These are phyloP conservation scores for Mola mola DNA, from an alignment of 2,113 vertebrate species.

Conservation along the genomic window DNA sequence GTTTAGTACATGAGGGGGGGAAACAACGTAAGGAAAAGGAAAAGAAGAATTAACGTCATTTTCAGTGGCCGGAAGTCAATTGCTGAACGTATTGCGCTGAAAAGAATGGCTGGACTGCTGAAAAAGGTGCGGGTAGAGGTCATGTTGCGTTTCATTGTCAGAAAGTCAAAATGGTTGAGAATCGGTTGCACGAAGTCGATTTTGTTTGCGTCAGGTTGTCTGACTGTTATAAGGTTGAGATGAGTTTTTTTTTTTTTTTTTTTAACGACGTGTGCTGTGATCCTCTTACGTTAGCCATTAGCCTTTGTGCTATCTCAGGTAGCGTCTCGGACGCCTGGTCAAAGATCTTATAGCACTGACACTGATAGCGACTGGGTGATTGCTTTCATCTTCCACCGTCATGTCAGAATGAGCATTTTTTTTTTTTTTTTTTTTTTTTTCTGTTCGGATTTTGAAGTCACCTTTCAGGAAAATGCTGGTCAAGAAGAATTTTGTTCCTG, in stretches of 20 bases:
- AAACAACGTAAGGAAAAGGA: too few relatives aligned
- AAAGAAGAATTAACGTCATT: too few relatives aligned
- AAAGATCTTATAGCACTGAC: too few relatives aligned
- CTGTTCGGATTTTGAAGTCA: background rate
- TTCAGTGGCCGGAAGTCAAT: slow-evolving; percentile 28
- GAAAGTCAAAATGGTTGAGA: too few relatives aligned
- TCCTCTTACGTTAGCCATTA: too few relatives aligned
- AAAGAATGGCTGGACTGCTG: slow-evolving; percentile 77
- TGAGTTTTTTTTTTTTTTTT: background rate
- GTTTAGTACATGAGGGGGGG: too few relatives aligned
- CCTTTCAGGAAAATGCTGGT: too few relatives aligned
- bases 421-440: background rate
- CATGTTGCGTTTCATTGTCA: slow-evolving; percentile 36
- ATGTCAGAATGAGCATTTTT: background rate
- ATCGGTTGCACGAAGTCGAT: fast-evolving
- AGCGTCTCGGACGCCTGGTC: too few relatives aligned
- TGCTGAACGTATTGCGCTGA: too few relatives aligned
- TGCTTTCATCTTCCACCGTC: background rate
- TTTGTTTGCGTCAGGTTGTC: background rate
- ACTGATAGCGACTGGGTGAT: too few relatives aligned
- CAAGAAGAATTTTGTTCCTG: too few relatives aligned
- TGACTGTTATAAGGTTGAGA: background rate
- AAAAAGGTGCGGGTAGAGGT: slow-evolving; percentile 83
- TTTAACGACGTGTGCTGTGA: too few relatives aligned
- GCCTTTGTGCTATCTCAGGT: background rate